A percentile compares a stretch with the other conserved stretches of the same genome.
These are phyloP conservation scores for Delia radicum DNA, from an alignment of 1,140 invertebrate species.

Conservation along the genomic window DNA sequence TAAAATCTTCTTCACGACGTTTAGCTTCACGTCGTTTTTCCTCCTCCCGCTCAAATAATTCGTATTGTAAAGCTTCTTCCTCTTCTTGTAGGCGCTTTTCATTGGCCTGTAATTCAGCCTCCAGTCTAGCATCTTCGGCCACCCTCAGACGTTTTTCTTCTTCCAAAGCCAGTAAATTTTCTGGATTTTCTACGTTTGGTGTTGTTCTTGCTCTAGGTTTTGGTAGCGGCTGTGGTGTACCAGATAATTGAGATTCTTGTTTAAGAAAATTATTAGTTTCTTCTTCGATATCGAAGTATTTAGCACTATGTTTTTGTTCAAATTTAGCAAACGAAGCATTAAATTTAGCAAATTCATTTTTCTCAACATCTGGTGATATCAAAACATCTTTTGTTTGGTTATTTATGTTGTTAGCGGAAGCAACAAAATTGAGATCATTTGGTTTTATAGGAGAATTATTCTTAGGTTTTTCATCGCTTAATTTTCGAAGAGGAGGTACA, in stretches of 20 bases:
- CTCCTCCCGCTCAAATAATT: conserved; percentile 34
- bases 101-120: conserved; percentile 40
- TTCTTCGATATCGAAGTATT: conserved; percentile 40
- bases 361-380: conserved; percentile 34
- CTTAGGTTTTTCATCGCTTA: neutral
- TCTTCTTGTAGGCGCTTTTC: conserved; percentile 42
- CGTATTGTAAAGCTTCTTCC: conserved; percentile 37
- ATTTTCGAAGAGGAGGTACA: neutral
- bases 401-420: neutral
- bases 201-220: conserved; percentile 27
- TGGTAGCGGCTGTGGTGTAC: conserved; percentile 26
- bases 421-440: conserved; percentile 8
- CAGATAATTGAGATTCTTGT: neutral
- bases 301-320: conserved; percentile 42
- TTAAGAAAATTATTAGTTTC: conserved; percentile 27
- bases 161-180: conserved; percentile 9
- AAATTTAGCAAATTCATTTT: conserved; percentile 41
- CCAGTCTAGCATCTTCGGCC: conserved; percentile 41
- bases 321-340: conserved; percentile 45
- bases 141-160: conserved; percentile 27
- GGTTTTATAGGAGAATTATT: neutral
- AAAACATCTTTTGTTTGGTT: conserved; percentile 5
- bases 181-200: neutral
- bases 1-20: conserved; percentile 44
- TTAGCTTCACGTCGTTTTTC: conserved; percentile 41